Conservation (phyloP, 1,140 invertebrate genomes). For the Bombus confusus region DNA sequence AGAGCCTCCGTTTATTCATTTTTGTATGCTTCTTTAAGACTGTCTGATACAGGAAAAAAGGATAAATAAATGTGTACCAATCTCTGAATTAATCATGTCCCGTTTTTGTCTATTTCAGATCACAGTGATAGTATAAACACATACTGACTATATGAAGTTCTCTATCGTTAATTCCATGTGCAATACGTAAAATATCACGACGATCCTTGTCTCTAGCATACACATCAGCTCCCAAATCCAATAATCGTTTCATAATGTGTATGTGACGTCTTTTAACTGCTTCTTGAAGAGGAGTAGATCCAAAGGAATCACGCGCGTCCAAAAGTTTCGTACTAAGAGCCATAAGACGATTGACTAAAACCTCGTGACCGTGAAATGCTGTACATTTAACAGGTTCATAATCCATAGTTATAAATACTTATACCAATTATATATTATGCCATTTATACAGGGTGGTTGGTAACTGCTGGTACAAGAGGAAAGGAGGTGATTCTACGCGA, state of each 20-base stretch:
- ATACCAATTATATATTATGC: no score
- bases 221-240: conserved; percentile 73
- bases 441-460: no score
- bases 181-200: no score
- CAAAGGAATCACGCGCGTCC: conserved; percentile 83
- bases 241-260: conserved; percentile 77
- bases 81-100: conserved; percentile 74
- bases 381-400: conserved; percentile 14
- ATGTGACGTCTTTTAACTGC: conserved; percentile 83
- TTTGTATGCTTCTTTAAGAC: conserved; percentile 81
- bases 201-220: conserved; percentile 77
- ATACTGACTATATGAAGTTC: no score
- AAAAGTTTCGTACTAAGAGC: conserved; percentile 61
- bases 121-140: no score
- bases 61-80: conserved; percentile 82
- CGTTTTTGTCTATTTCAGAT: neutral
- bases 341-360: conserved; percentile 63
- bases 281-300: conserved; percentile 86
- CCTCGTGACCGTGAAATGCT: conserved; percentile 73
- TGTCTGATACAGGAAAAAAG: conserved; percentile 79
- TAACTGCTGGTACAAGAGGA: no score
- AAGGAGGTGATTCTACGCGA: no score
- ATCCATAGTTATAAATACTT: neutral
- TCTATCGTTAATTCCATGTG: no score
- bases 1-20: conserved; percentile 78